A percentile compares a stretch with the other conserved stretches of the same genome.
Evolutionary conservation across 2,113 vertebrate species (phyloP).

Genomic region (Lonchura striata): DNA sequence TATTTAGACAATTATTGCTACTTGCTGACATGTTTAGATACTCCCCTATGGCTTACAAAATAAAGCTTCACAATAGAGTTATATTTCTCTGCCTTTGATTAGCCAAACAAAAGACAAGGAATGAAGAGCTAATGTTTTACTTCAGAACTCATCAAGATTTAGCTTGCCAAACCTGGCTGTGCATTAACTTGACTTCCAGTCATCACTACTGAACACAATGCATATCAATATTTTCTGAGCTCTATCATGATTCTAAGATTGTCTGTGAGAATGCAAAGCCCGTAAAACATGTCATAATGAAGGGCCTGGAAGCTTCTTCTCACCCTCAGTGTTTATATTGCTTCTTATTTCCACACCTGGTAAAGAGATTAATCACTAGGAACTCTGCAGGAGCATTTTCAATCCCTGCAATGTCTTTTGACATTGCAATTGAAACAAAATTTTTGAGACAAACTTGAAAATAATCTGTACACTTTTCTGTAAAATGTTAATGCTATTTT

Average conservation of each 20-base stretch:
- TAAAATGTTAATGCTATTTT: neutral
- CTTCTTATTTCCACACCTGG: neutral
- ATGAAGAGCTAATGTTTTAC: neutral
- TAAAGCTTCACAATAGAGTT: neutral
- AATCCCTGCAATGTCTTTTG: neutral
- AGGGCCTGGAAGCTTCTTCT: neutral
- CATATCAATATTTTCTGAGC: neutral
- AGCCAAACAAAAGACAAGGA: neutral
- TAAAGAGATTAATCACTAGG: neutral
- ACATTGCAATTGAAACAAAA: neutral
- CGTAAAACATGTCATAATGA: neutral
- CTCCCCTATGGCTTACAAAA: neutral
- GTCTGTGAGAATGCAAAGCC: neutral
- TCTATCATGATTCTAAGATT: neutral
- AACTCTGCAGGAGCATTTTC: neutral
- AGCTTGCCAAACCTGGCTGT: neutral
- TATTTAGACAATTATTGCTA: neutral
- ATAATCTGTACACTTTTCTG: neutral
- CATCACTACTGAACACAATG: neutral
- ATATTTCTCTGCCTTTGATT: neutral
- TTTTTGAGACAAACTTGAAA: neutral
- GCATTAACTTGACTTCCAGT: neutral
- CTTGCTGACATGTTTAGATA: neutral
- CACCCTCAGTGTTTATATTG: neutral
- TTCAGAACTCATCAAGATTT: neutral